These are phyloP conservation scores for Calephelis virginiensis DNA, from an alignment of 1,140 invertebrate species.

Conservation along the genomic window DNA sequence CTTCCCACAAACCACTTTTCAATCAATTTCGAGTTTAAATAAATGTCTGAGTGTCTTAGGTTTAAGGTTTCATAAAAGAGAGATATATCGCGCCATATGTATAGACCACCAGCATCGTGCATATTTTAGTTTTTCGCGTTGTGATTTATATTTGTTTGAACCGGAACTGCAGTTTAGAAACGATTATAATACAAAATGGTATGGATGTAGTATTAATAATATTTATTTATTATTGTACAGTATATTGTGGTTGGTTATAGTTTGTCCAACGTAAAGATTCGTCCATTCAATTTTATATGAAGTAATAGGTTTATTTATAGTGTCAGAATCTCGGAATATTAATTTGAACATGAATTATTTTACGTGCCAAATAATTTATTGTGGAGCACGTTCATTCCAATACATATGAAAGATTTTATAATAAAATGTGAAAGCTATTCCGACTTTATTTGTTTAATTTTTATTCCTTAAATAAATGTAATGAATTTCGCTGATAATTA, in stretches of 20 bases:
- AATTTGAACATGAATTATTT: conserved; percentile 44
- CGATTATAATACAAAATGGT: background rate
- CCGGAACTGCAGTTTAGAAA: too few species aligned
- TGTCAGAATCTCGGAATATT: conserved; percentile 56
- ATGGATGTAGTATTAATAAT: background rate
- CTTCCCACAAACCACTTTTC: too few species aligned
- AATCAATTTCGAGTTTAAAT: too few species aligned
- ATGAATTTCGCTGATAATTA: too few species aligned
- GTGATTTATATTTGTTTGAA: too few species aligned
- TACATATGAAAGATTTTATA: conserved; percentile 51
- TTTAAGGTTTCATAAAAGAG: too few species aligned
- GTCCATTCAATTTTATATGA: conserved; percentile 53
- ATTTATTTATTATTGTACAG: background rate
- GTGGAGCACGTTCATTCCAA: conserved; percentile 62
- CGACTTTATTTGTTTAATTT: conserved; percentile 55
- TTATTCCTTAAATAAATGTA: too few species aligned
- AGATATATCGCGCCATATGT: too few species aligned
- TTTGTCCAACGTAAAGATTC: conserved; percentile 41
- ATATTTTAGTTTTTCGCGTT: too few species aligned
- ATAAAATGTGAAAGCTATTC: conserved; percentile 62
- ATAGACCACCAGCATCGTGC: too few species aligned
- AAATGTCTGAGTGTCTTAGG: too few species aligned
- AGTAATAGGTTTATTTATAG: conserved; percentile 60
- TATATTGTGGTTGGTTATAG: background rate
- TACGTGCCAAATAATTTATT: conserved; percentile 66